Evolutionary conservation across 2,797 vertebrate genomes (phyloP).

Genomic region (Amblyraja radiata): DNA sequence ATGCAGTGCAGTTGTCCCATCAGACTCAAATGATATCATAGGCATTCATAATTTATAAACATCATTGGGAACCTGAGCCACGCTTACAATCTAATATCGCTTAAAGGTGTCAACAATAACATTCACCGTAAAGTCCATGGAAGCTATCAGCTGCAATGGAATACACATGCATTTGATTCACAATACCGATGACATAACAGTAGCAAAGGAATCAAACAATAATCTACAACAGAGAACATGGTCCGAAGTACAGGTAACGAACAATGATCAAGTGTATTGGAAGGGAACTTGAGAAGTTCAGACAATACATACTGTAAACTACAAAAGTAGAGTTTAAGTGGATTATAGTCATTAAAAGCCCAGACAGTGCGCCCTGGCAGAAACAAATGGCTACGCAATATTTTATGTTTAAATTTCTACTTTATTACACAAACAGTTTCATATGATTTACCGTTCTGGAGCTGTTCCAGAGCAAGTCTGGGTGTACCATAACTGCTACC

Average conservation of each 20-base stretch:
- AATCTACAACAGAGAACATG: not conserved
- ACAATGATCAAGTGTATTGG: not conserved
- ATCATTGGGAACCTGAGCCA: not conserved
- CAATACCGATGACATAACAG: not conserved
- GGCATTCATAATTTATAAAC: slow-evolving; percentile 23
- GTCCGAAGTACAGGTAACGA: not conserved
- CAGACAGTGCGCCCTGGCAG: not conserved
- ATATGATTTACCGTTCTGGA: not conserved
- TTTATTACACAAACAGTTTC: not conserved
- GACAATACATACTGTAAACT: not conserved
- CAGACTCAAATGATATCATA: slow-evolving; percentile 21
- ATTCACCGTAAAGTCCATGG: not conserved
- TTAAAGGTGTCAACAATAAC: slow-evolving; percentile 19
- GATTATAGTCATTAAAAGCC: not conserved
- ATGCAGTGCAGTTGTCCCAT: slow-evolving; percentile 8
- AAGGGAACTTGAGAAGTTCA: not conserved
- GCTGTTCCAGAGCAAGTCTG: not conserved
- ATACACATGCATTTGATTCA: not conserved
- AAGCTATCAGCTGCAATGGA: not conserved
- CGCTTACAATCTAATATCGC: slow-evolving; percentile 4
- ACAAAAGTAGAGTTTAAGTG: not conserved
- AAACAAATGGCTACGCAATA: not conserved
- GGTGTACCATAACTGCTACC: not conserved
- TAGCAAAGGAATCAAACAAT: not conserved
- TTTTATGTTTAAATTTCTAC: not conserved